These are phyloP conservation scores for Mycogona germanica DNA, from an alignment of 2,888 invertebrate species.

Conservation along the genomic window DNA sequence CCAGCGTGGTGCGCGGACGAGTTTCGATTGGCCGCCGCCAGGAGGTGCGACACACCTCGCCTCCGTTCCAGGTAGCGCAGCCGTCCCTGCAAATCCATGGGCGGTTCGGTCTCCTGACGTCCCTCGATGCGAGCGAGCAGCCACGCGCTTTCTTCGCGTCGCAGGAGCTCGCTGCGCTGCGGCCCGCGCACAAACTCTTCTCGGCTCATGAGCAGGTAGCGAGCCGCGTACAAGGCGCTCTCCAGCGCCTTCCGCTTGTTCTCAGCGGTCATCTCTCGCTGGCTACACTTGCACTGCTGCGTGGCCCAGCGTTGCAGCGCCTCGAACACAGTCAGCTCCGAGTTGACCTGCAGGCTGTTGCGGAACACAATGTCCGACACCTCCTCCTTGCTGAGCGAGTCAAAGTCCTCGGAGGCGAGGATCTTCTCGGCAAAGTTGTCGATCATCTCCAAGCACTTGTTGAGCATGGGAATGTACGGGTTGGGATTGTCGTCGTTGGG, in stretches of 20 bases:
- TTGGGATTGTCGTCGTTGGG: neutral
- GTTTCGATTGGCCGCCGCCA: too few species aligned
- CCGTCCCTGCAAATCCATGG: slow-evolving; percentile 11
- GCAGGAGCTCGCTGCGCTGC: slow-evolving; percentile 42
- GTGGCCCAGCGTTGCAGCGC: slow-evolving; percentile 50
- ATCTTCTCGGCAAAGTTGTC: slow-evolving; percentile 45
- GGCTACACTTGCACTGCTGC: slow-evolving; percentile 43
- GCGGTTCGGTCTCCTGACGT: slow-evolving; percentile 3
- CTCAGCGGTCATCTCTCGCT: slow-evolving; percentile 39
- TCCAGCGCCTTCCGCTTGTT: slow-evolving; percentile 44
- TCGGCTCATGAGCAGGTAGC: slow-evolving; percentile 52
- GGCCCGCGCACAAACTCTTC: slow-evolving; percentile 49
- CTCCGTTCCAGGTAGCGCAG: slow-evolving; percentile 9
- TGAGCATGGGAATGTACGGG: slow-evolving; percentile 37
- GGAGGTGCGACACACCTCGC: neutral
- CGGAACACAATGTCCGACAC: slow-evolving; percentile 39
- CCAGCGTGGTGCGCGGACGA: too few species aligned
- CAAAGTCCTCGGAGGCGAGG: slow-evolving; percentile 41
- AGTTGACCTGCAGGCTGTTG: slow-evolving; percentile 51
- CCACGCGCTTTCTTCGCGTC: slow-evolving; percentile 40
- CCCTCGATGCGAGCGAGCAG: slow-evolving; percentile 28
- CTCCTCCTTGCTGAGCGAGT: slow-evolving; percentile 46
- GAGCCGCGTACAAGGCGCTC: slow-evolving; percentile 46
- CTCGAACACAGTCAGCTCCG: slow-evolving; percentile 43
- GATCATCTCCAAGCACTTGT: slow-evolving; percentile 51